A percentile compares a stretch with the other conserved stretches of the same genome.
These are phyloP conservation scores for Notodonta dromedarius DNA, from an alignment of 2,888 invertebrate species.

Conservation along the genomic window DNA sequence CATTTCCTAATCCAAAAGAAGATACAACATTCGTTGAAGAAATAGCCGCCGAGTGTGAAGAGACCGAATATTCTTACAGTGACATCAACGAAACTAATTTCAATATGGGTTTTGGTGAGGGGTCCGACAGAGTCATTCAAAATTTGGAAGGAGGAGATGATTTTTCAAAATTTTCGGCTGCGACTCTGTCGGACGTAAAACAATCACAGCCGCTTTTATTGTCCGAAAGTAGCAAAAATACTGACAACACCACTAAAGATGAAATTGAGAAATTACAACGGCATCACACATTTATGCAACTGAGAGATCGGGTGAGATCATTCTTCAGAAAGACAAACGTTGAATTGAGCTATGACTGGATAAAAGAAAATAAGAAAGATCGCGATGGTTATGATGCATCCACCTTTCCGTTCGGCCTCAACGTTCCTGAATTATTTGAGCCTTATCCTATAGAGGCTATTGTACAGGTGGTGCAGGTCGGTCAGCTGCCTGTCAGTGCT, in stretches of 20 bases:
- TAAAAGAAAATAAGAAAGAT: conserved; percentile 44
- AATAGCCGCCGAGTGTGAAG: conserved; percentile 51
- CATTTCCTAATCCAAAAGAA: conserved; percentile 46
- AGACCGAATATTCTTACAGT: conserved; percentile 41
- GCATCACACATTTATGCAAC: conserved; percentile 53
- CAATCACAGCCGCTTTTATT: conserved; percentile 78
- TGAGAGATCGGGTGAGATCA: conserved; percentile 64
- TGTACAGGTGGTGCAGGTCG: conserved; percentile 86
- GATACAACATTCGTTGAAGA: conserved; percentile 70
- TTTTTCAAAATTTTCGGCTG: conserved; percentile 78
- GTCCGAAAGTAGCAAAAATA: conserved; percentile 50
- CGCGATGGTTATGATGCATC: conserved; percentile 18
- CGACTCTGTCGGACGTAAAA: conserved; percentile 85
- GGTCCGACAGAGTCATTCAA: conserved; percentile 84
- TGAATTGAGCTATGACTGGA: conserved; percentile 53
- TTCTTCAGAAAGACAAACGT: conserved; percentile 64
- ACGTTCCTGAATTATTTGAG: conserved; percentile 82
- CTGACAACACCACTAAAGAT: conserved; percentile 34
- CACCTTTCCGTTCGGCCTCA: conserved; percentile 42
- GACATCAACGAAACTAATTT: conserved; percentile 68
- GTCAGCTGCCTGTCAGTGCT: conserved; percentile 74
- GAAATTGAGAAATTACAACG: conserved; percentile 51
- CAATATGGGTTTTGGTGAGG: conserved; percentile 84
- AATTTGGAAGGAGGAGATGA: conserved; percentile 68
- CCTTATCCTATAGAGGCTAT: conserved; percentile 71